Conservation (phyloP, 2,113 vertebrate species). For the Peromyscus maniculatus region DNA sequence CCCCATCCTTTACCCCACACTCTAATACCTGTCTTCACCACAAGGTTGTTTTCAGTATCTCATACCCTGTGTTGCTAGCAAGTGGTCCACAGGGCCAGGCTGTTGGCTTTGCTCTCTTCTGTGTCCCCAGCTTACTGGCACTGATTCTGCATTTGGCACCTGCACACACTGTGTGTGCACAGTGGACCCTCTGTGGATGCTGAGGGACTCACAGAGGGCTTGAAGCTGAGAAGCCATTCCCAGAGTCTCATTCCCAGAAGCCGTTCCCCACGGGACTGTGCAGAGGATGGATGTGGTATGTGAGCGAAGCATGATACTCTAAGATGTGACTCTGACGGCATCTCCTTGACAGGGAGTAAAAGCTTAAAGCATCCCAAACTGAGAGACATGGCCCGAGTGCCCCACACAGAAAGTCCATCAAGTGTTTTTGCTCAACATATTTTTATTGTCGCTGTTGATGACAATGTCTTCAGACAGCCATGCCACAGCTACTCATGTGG, state of each 20-base stretch:
- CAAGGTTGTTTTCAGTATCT: not conserved
- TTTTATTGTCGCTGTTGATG: not conserved
- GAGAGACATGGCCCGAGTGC: not conserved
- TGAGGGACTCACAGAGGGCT: not conserved
- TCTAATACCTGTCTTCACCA: accelerated
- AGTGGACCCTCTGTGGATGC: not conserved
- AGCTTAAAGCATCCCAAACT: not conserved
- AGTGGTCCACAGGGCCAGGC: not conserved
- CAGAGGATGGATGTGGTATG: not conserved
- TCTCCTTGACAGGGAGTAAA: not conserved
- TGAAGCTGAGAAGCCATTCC: not conserved
- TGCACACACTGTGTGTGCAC: not conserved
- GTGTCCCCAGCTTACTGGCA: not conserved
- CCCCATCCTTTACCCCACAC: not conserved
- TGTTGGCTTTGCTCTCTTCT: not conserved
- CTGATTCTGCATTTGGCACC: not conserved
- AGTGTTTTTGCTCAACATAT: not conserved
- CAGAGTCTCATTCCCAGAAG: not conserved
- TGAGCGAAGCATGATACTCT: not conserved
- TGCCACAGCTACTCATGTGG: not conserved
- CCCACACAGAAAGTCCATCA: not conserved
- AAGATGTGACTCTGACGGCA: not conserved
- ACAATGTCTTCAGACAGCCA: not conserved
- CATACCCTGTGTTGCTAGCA: not conserved
- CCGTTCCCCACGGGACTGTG: not conserved